These are phyloP conservation scores for Agriopis aurantiaria DNA, from an alignment of 2,888 invertebrate species.

Conservation along the genomic window DNA sequence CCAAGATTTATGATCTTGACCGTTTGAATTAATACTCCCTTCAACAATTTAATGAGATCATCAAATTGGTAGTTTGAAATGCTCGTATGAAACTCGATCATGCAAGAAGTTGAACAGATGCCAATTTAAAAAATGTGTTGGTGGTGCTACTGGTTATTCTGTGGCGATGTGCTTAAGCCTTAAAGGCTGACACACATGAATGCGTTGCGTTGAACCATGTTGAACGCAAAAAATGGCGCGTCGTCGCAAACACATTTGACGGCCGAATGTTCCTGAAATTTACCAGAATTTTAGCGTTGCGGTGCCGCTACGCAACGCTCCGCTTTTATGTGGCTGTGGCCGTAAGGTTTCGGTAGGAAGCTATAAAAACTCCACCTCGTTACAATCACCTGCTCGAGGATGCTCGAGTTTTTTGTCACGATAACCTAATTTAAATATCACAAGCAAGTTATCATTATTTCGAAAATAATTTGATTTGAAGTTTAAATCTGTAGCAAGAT, in stretches of 20 bases:
- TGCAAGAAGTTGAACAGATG: constrained; percentile 53
- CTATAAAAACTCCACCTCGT: constrained; percentile 46
- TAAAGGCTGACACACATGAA: too few species aligned
- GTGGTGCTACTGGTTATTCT: constrained; percentile 1
- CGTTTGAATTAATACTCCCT: constrained; percentile 48
- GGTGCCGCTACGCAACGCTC: too few species aligned
- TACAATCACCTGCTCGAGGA: constrained; percentile 43
- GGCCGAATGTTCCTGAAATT: too few species aligned
- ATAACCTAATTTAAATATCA: constrained; percentile 43
- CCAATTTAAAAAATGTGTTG: constrained; percentile 47
- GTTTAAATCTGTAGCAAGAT: background rate
- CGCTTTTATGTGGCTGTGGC: constrained; percentile 14
- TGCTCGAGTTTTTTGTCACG: constrained; percentile 38
- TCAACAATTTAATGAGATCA: constrained; percentile 57
- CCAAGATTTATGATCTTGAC: constrained; percentile 41
- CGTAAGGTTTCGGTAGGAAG: constrained; percentile 41
- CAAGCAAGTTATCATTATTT: constrained; percentile 34
- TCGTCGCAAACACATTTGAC: too few species aligned
- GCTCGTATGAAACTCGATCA: constrained; percentile 47
- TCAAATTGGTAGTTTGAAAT: constrained; percentile 48
- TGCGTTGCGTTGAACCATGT: too few species aligned
- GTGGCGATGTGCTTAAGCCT: constrained; percentile 24
- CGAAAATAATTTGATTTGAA: constrained; percentile 12
- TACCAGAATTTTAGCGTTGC: too few species aligned
- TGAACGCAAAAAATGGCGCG: too few species aligned